Evolutionary conservation across 2,888 invertebrate genomes (phyloP).

Genomic region (Metalampra italica): DNA sequence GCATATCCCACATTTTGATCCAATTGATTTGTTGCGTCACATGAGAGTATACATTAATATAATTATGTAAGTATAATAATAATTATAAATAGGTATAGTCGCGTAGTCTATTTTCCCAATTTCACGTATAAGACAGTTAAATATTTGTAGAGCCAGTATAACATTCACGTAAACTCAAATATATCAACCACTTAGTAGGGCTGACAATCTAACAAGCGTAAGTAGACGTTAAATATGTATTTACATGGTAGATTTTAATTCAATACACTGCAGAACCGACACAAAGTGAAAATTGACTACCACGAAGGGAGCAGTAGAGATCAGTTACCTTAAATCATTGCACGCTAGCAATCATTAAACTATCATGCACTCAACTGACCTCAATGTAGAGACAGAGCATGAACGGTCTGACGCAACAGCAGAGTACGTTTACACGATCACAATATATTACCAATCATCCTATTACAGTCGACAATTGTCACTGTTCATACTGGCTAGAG

Average conservation of each 20-base stretch:
- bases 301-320: too few species aligned
- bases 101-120: too few species aligned
- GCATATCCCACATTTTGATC: too few species aligned
- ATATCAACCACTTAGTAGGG: not conserved
- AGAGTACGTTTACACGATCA: conserved; percentile 18
- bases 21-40: too few species aligned
- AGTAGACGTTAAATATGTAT: not conserved
- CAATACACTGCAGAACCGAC: too few species aligned
- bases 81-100: too few species aligned
- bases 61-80: too few species aligned
- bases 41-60: too few species aligned
- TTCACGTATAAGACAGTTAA: not conserved
- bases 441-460: conserved; percentile 15
- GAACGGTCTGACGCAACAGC: conserved; percentile 26
- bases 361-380: not conserved
- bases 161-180: not conserved
- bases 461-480: not conserved
- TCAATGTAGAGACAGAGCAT: not conserved
- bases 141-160: not conserved
- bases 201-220: not conserved
- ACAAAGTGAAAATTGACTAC: too few species aligned
- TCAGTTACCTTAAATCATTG: not conserved
- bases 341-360: not conserved
- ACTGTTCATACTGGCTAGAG: not conserved
- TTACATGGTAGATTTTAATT: too few species aligned